Percentiles rank a stretch among this genome's conserved stretches.
Evolutionary conservation across 2,113 vertebrate species (phyloP).

Genomic region (Ia io): DNA sequence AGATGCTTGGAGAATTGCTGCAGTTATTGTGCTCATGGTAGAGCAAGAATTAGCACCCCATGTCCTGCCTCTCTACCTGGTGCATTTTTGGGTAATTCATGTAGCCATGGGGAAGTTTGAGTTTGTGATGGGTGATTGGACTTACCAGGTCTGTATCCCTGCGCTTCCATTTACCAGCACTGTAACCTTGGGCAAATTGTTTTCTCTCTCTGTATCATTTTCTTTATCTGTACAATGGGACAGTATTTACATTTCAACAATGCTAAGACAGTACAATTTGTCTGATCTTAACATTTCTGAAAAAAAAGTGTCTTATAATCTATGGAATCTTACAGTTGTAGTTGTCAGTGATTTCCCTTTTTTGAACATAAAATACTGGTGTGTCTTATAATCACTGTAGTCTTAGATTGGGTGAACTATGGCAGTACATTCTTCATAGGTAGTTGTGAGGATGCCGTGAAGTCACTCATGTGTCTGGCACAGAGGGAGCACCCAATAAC

Average conservation of each 20-base stretch:
- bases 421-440: neutral
- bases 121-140: neutral
- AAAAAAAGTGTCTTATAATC: neutral
- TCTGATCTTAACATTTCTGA: neutral
- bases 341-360: neutral
- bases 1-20: neutral
- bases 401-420: neutral
- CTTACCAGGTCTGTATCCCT: neutral
- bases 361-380: neutral
- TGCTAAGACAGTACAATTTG: neutral
- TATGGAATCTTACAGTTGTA: neutral
- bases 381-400: neutral
- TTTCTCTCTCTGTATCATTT: slow-evolving; percentile 11
- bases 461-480: neutral
- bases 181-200: neutral
- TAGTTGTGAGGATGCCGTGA: slow-evolving; percentile 12
- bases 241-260: neutral
- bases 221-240: slow-evolving; percentile 21
- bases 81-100: neutral
- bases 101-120: neutral
- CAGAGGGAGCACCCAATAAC: neutral
- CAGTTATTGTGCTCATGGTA: neutral
- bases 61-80: neutral
- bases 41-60: neutral
- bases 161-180: neutral